Percentiles rank a stretch among this genome's conserved stretches.
Conservation (phyloP, 2,888 invertebrate genomes). For the Acleris holmiana region DNA sequence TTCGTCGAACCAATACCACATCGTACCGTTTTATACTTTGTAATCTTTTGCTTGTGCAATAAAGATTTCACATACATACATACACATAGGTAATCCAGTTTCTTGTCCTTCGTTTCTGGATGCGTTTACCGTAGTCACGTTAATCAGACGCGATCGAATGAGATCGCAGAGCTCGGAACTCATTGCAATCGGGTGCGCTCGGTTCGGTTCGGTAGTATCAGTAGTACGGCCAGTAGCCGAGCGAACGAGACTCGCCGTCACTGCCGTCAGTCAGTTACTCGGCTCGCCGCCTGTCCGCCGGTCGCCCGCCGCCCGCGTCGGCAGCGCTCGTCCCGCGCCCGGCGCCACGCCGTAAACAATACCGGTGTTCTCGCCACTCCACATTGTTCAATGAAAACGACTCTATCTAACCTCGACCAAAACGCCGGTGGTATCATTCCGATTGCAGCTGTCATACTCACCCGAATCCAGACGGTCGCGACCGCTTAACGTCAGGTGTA, state of each 20-base stretch:
- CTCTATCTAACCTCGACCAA: constrained; percentile 40
- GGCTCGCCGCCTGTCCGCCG: constrained; percentile 46
- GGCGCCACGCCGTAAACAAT: constrained; percentile 64
- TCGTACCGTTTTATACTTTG: too few relatives aligned
- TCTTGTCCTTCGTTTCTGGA: background rate
- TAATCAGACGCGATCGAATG: constrained; percentile 8
- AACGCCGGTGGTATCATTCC: constrained; percentile 23
- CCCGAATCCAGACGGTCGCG: constrained; percentile 61
- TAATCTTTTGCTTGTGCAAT: too few relatives aligned
- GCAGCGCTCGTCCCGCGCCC: constrained; percentile 38
- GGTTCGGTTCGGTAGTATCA: constrained; percentile 52
- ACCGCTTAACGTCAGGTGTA: constrained; percentile 68
- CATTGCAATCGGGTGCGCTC: constrained; percentile 56
- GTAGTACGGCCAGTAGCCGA: constrained; percentile 44
- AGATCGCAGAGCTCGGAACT: constrained; percentile 23
- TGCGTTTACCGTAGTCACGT: constrained; percentile 22
- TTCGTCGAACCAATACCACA: too few relatives aligned
- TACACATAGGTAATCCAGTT: too few relatives aligned
- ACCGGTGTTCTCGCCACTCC: constrained; percentile 44
- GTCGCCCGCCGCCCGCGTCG: constrained; percentile 48
- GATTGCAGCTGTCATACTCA: constrained; percentile 25
- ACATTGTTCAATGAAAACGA: constrained; percentile 64
- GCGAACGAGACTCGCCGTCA: constrained; percentile 39
- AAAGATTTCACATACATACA: too few relatives aligned
- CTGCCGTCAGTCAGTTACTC: constrained; percentile 20